A percentile compares a stretch with the other conserved stretches of the same genome.
Conservation (phyloP, 2,797 vertebrate species). For the Coracias cyanogaster region DNA sequence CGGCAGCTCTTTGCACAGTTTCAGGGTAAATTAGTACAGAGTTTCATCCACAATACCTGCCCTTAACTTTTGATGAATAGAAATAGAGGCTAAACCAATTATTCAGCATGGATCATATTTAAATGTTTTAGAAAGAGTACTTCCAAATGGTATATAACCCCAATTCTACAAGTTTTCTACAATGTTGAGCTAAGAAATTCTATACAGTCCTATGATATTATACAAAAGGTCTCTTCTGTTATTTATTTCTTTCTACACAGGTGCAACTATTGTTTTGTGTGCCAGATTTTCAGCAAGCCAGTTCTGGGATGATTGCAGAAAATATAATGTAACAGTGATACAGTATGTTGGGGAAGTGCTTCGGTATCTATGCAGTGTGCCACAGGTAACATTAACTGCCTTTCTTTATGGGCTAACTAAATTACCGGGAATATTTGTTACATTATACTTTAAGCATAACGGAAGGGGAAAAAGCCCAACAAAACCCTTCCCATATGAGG, state of each 20-base stretch:
- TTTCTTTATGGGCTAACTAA: background rate
- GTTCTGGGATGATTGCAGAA: slow-evolving; percentile 92
- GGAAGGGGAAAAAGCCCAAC: background rate
- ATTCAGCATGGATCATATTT: background rate
- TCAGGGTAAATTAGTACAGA: background rate
- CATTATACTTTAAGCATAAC: background rate
- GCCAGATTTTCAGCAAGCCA: slow-evolving; percentile 89
- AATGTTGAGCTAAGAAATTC: background rate
- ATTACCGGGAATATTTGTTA: background rate
- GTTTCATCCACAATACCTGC: background rate
- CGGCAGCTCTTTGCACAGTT: background rate
- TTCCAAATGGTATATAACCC: background rate
- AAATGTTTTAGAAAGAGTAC: background rate
- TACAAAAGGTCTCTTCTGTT: background rate
- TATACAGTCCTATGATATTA: background rate
- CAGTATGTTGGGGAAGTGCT: slow-evolving; percentile 92
- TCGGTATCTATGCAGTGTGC: slow-evolving; percentile 87
- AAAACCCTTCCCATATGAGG: background rate
- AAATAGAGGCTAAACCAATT: background rate
- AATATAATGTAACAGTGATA: slow-evolving; percentile 87
- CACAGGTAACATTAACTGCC: slow-evolving; percentile 78
- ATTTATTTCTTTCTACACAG: slow-evolving; percentile 66
- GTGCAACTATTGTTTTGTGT: slow-evolving; percentile 84
- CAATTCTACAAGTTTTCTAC: background rate
- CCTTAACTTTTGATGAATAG: background rate